Percentiles rank a stretch among this genome's conserved stretches.
Evolutionary conservation across 1,140 invertebrate genomes (phyloP).

Genomic region (Polypedilum pembai): DNA sequence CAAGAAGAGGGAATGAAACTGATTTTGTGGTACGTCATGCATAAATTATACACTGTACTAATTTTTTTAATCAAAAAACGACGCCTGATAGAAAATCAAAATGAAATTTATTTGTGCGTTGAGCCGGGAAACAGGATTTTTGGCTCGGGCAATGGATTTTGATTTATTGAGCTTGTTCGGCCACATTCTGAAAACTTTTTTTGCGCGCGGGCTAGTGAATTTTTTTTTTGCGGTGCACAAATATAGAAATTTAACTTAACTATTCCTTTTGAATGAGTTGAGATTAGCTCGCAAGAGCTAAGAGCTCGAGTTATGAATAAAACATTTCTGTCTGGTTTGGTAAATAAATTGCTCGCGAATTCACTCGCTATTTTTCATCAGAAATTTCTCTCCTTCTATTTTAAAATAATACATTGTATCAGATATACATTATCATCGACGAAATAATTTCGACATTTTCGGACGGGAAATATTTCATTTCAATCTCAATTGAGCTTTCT

Average conservation of each 20-base stretch:
- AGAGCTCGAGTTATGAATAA: not conserved
- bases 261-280: not conserved
- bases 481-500: not conserved
- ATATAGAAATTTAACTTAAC: not conserved
- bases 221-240: not conserved
- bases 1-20: not conserved
- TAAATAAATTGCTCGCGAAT: no score
- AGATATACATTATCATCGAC: no score
- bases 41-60: slow-evolving; percentile 2
- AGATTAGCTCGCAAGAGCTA: not conserved
- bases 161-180: not conserved
- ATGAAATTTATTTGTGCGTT: not conserved
- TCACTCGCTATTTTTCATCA: no score
- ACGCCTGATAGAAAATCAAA: not conserved
- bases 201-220: not conserved
- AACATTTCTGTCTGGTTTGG: not conserved
- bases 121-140: not conserved
- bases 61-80: not conserved
- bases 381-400: no score
- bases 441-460: not conserved
- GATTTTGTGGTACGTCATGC: slow-evolving; percentile 2
- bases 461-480: slow-evolving; percentile 10
- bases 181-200: not conserved
- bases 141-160: not conserved
- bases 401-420: no score